A percentile compares a stretch with the other conserved stretches of the same genome.
These are phyloP conservation scores for Lithophane socia DNA, from an alignment of 2,888 invertebrate species.

Conservation along the genomic window DNA sequence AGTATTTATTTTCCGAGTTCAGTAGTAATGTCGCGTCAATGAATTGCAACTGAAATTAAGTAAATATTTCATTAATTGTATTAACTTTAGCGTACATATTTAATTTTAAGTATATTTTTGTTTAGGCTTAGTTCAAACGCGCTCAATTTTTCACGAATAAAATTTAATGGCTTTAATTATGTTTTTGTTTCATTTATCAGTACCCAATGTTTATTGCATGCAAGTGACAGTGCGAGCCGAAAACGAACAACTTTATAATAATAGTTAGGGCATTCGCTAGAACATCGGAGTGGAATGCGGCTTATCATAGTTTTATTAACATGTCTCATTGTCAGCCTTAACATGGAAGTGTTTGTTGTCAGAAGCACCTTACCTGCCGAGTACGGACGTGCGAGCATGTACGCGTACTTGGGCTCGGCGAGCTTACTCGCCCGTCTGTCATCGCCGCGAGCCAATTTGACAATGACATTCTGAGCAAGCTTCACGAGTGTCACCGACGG, in stretches of 20 bases:
- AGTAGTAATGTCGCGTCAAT: conserved; percentile 50
- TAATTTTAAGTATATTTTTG: conserved; percentile 75
- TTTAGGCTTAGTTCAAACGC: conserved; percentile 85
- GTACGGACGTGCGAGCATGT: no score
- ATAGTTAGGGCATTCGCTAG: not conserved
- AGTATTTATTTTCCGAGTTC: conserved; percentile 65
- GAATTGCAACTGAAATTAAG: conserved; percentile 65
- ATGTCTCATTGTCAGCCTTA: not conserved
- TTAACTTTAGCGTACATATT: conserved; percentile 70
- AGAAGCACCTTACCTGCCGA: no score
- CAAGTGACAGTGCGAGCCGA: not conserved
- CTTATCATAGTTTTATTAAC: not conserved
- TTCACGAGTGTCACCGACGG: no score
- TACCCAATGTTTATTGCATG: not conserved
- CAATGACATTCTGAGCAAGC: no score
- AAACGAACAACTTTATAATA: not conserved
- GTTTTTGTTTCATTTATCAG: conserved; percentile 51
- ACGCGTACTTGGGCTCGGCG: no score
- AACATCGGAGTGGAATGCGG: not conserved
- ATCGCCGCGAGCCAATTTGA: no score
- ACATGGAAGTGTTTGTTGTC: not conserved
- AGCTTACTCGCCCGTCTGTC: no score
- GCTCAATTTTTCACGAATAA: conserved; percentile 89
- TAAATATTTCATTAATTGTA: conserved; percentile 68
- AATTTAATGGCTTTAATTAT: conserved; percentile 82